Evolutionary conservation across 2,888 invertebrate species (phyloP).

Genomic region (Hydropsyche betteni): DNA sequence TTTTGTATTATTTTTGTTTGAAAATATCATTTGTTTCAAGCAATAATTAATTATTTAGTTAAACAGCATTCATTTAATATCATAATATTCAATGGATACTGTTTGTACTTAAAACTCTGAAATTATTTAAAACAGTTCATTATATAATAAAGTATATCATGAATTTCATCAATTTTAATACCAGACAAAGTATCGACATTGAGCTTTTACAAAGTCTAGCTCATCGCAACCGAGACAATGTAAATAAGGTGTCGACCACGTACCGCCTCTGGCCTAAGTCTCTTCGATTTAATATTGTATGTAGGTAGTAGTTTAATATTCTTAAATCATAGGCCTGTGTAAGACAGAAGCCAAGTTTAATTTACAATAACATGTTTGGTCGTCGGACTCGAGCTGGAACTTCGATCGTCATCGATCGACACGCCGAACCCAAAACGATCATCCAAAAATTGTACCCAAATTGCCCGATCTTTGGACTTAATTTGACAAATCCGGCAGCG

Average conservation of each 20-base stretch:
- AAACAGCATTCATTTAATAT: too few relatives aligned
- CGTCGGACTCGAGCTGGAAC: slow-evolving; percentile 19
- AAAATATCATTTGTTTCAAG: too few relatives aligned
- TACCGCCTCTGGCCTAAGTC: slow-evolving; percentile 39
- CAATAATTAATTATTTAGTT: too few relatives aligned
- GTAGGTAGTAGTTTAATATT: slow-evolving; percentile 56
- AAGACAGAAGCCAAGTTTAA: slow-evolving; percentile 56
- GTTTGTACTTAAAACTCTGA: too few relatives aligned
- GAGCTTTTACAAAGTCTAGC: too few relatives aligned
- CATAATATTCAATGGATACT: too few relatives aligned
- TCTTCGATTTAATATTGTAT: slow-evolving; percentile 52
- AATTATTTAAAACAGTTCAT: too few relatives aligned
- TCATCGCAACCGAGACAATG: neutral
- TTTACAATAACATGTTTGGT: slow-evolving; percentile 53
- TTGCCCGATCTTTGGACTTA: slow-evolving; percentile 18
- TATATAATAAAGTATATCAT: too few relatives aligned
- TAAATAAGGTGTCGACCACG: slow-evolving; percentile 22
- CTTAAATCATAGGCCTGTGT: slow-evolving; percentile 57
- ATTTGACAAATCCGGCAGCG: slow-evolving; percentile 1
- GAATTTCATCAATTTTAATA: too few relatives aligned
- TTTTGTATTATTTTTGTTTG: too few relatives aligned
- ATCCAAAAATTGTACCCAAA: slow-evolving; percentile 2
- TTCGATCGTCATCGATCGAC: neutral
- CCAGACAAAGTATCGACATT: too few relatives aligned
- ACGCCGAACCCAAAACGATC: slow-evolving; percentile 24